Conservation (phyloP, 2,113 vertebrate genomes). For the Sceloporus undulatus region DNA sequence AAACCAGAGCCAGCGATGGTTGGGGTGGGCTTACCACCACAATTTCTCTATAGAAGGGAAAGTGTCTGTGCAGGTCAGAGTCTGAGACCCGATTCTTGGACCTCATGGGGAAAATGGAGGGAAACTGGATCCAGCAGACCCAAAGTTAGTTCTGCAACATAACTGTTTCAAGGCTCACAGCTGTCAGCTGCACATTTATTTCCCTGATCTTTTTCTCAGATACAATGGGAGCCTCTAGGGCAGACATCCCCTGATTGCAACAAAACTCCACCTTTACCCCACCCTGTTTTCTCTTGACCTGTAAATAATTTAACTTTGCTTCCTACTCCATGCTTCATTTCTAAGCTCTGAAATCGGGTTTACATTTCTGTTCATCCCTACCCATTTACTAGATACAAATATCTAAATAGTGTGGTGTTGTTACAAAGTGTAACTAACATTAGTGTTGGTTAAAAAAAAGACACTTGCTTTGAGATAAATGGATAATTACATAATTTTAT, state of each 20-base stretch:
- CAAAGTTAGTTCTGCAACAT: not conserved
- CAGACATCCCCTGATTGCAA: not conserved
- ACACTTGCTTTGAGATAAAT: not conserved
- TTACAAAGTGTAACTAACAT: not conserved
- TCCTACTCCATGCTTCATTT: not conserved
- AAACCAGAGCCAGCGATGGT: not conserved
- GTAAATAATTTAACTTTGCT: not conserved
- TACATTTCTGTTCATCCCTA: not conserved
- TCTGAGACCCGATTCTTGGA: not conserved
- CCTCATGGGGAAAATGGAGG: not conserved
- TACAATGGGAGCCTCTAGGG: not conserved
- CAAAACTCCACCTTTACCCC: not conserved
- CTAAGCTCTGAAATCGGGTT: not conserved
- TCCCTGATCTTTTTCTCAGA: not conserved
- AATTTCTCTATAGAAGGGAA: not conserved
- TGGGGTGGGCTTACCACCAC: not conserved
- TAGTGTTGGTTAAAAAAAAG: not conserved
- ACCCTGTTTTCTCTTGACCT: not conserved
- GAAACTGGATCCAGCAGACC: not conserved
- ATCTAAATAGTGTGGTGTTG: not conserved
- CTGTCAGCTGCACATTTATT: not conserved
- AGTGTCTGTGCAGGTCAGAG: not conserved
- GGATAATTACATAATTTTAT: not conserved
- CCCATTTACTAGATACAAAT: not conserved
- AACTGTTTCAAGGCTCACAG: not conserved